Base-by-base conservation (phyloP, 2,888 invertebrate species). In the Drosophila infuscata region DNA sequence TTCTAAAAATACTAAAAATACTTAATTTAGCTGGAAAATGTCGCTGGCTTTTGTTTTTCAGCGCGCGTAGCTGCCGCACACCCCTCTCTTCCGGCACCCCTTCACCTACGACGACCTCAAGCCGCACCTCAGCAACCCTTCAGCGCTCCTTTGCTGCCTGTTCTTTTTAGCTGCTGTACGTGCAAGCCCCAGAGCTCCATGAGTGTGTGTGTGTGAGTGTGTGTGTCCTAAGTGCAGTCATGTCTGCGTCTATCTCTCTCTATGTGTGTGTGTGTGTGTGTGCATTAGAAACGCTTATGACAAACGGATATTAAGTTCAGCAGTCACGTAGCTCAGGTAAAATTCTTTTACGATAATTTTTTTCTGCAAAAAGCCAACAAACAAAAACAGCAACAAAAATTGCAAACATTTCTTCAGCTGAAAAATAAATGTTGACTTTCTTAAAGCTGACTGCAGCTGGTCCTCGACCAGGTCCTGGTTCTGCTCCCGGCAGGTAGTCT, bases 281-380 rank as follows among this genome's bases (percentile, higher is more conserved):
- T 82, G 79, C 79, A 86, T 87, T 83, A 86, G 87, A 80, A 88
- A 74, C 80, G 82, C 82, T 79, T 77, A 82, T 88, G 89, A 84
- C 81, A 83, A 82, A 79, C 82, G 83, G 83, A 88, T 89, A 87
- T 83, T 85, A 89, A 82, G 83, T 81, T 83, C 86, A 87, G 82
- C 85, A 91, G 91, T 91, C 91, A 92, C 92, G 91, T 92, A 85
- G 83, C 86, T 81, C 89, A 89, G 90, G 86, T 91, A 84, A 92
- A 92, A 92, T 89, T 89, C 90, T 91, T 91, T 92, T 92, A 92
- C 87, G 91, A 91, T 83, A 89, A 82, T 87, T 87, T 85, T 76
- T 82, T 79, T 25, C 20, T 79, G 51, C 77, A 79, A 79, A 70
- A 76, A 62, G 81, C 63, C 59, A 41, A 53, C 46, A 63, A 53